Evolutionary conservation across 1,140 invertebrate genomes (phyloP).

Genomic region (Drosophila suzukii): DNA sequence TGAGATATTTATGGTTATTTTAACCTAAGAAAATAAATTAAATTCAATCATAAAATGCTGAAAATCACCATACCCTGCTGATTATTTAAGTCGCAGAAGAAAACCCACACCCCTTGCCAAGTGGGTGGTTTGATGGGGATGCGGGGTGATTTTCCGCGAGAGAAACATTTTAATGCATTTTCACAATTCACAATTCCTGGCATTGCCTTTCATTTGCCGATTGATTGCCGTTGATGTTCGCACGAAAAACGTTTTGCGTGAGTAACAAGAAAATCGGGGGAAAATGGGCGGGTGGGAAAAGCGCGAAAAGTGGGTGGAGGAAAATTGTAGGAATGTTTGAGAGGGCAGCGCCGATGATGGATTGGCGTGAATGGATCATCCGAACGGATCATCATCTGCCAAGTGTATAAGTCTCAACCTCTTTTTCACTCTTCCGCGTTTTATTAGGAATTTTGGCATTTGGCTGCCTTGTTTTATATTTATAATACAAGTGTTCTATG

Average conservation of each 20-base stretch:
- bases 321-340: neutral
- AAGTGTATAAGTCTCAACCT: conserved; percentile 26
- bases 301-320: neutral
- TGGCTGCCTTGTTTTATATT: conserved; percentile 10
- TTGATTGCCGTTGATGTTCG: conserved; percentile 64
- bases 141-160: conserved; percentile 3
- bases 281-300: neutral
- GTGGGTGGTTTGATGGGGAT: conserved; percentile 2
- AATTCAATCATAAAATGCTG: too few relatives aligned
- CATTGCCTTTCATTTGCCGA: conserved; percentile 55
- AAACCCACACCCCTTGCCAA: neutral
- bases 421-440: neutral
- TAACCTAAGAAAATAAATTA: too few relatives aligned
- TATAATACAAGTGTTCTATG: too few relatives aligned
- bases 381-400: conserved; percentile 26
- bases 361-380: conserved; percentile 20
- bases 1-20: too few relatives aligned
- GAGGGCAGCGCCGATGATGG: conserved; percentile 27
- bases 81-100: neutral
- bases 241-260: conserved; percentile 20
- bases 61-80: neutral
- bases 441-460: conserved; percentile 25
- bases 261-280: conserved; percentile 7
- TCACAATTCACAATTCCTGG: conserved; percentile 34
- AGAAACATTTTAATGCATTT: conserved; percentile 73